Evolutionary conservation across 1,140 invertebrate genomes (phyloP), one percentile per base, ranked within the genome.

Genomic region (Episyrphus balteatus): DNA sequence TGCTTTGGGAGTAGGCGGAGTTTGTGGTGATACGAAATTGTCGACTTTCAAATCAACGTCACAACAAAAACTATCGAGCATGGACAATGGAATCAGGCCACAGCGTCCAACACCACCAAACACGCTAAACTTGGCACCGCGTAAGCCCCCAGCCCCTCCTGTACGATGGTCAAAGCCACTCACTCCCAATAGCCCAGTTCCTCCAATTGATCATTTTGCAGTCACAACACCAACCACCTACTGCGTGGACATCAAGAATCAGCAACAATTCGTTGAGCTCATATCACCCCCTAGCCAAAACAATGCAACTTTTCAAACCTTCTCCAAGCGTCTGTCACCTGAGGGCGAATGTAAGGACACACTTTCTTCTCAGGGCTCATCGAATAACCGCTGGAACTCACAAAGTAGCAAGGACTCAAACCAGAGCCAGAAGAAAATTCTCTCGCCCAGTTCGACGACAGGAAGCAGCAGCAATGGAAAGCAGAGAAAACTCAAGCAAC

Each of bases 191-290:
- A 73, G 70, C 53, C 54, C 63, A 44, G 76, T 78, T 52, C 75
- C 82, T 7, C 83, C 83, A 3, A 81, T 83, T 9, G 77, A 78
- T 49, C 84, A 86, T 59, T 86, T 87, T 59, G 87, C 79, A 3
- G 82, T 88, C 3, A 88, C 86, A 8, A 86, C 85, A 3, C 87
- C 84, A 1, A 82, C 88, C 7, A 87, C 84, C 6, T 87, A 88
- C 57, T 85, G 82, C 53, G 80, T 88, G 49, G 65, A 67, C 43
- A 62, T 55, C 17, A 83, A 83, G 67, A 75, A 75, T 48, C 70
- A 69, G 55, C 56, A 73, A 17, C 57, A 59, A 30, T 60, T 68
- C 40, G 59, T 67, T 12, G 62, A 73, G 56, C 62, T 73, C 30
- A 65, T 59, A 26, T 55, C 69, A 14, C 55, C 65, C 21, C 59